Evolutionary conservation across 92 coral and sea anemone genomes (phyloP).

Genomic region (Epizoanthus rinbou): DNA sequence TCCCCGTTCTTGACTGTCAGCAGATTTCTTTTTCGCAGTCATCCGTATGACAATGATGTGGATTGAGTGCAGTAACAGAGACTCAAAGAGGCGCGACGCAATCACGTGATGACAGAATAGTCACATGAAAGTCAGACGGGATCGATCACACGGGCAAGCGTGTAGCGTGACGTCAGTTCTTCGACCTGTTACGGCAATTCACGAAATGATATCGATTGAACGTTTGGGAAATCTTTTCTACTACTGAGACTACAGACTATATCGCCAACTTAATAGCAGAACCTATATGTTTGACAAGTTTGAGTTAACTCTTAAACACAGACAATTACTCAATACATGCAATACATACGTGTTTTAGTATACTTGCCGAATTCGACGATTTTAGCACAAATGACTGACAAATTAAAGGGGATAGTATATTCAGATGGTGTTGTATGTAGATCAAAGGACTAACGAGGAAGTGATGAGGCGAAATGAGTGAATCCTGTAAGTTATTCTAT

Average conservation of each 20-base stretch:
- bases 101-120: background rate
- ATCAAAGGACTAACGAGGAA: slow-evolving; percentile 17
- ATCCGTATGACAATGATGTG: background rate
- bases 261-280: too few species aligned
- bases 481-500: background rate
- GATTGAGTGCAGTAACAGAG: background rate
- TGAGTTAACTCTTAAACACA: too few species aligned
- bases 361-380: too few species aligned
- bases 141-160: slow-evolving; percentile 4
- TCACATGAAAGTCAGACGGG: background rate
- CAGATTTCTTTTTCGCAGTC: slow-evolving; percentile 1
- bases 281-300: too few species aligned
- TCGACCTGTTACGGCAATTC: background rate
- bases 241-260: background rate
- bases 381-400: too few species aligned
- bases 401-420: background rate
- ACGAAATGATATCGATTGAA: background rate
- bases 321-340: too few species aligned
- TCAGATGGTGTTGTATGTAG: background rate
- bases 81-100: background rate
- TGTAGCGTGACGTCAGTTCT: slow-evolving; percentile 19
- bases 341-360: too few species aligned
- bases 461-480: slow-evolving; percentile 41
- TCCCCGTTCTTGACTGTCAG: slow-evolving; percentile 39
- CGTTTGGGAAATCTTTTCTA: background rate